Evolutionary conservation across 2,888 invertebrate species (phyloP).

Genomic region (Troilus luridus): DNA sequence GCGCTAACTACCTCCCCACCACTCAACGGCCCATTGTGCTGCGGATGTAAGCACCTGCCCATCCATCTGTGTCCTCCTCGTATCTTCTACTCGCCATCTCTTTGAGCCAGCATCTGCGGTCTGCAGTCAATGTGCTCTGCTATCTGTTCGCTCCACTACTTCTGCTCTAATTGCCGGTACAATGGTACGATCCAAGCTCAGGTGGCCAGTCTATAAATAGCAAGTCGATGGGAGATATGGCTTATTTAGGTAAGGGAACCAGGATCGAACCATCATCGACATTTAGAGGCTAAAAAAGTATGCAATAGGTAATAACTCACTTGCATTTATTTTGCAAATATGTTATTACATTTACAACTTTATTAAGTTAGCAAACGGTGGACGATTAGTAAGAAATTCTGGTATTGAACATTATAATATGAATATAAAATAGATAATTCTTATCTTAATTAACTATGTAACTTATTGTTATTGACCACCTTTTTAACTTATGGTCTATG

Average conservation of each 20-base stretch:
- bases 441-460: too few species aligned
- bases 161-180: not conserved
- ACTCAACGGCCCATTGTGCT: not conserved
- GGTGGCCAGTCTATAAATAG: not conserved
- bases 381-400: too few species aligned
- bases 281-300: not conserved
- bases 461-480: too few species aligned
- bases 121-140: not conserved
- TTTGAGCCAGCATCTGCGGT: conserved; percentile 37
- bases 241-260: not conserved
- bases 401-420: too few species aligned
- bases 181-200: not conserved
- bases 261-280: not conserved
- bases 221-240: not conserved
- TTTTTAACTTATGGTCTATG: too few species aligned
- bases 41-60: conserved; percentile 27
- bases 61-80: conserved; percentile 22
- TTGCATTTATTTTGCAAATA: too few species aligned
- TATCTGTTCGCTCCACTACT: not conserved
- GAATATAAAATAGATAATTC: too few species aligned
- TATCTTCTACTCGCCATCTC: conserved; percentile 33
- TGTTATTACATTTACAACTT: too few species aligned
- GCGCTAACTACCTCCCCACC: conserved; percentile 8
- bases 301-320: too few species aligned
- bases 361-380: too few species aligned